Evolutionary conservation across 2,797 vertebrate species (phyloP), one percentile per base, ranked within the genome.

Genomic region (Malacoctenus gilli): DNA sequence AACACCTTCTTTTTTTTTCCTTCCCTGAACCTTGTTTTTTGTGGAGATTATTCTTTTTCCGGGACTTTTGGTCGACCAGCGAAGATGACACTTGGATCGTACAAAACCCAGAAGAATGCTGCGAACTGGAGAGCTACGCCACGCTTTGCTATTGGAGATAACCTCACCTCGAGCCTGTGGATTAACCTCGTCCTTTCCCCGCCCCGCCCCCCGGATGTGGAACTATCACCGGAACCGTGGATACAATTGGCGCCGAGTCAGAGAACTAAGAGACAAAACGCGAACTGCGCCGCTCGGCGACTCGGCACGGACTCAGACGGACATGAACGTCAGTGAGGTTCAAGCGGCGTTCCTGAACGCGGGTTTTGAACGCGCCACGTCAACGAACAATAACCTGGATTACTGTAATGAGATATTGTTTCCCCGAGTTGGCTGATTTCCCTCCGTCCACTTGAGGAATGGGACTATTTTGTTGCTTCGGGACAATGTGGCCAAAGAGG

Each of bases 1-100:
- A 88, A 83, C 76, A 47, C 84, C 62, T 74, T 75, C 74, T 83
- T 69, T 75, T 75, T 83, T 69, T 75, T 68, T 4, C 67, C 5
- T 80, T 77, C 50, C 67, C 75, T 77, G n/a, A n/a, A n/a, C 68
- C 69, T 64, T 51, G 61, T 48, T 82, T 77, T 75, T 73, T 52
- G 78, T 81, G 86, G 78, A 87, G 83, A 95, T 94, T 91, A 68
- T 72, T 80, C 61, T 58, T 67, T 79, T 66, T 52, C n/a, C n/a
- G n/a, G n/a, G 25, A 21, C 35, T 74, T 80, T 66, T 60, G 15
- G 32, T 66, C 55, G 16, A 53, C 76, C 72, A 54, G 50, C 56
- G 72, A 9, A 71, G 72, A 86, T 59, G 75, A 61, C 82, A 79
- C 80, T 85, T 89, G 90, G 87, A 92, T 85, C 53, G 18, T 90